A percentile compares a stretch with the other conserved stretches of the same genome.
Conservation (phyloP, 2,888 invertebrate genomes). For the Diplolepis rosae region DNA sequence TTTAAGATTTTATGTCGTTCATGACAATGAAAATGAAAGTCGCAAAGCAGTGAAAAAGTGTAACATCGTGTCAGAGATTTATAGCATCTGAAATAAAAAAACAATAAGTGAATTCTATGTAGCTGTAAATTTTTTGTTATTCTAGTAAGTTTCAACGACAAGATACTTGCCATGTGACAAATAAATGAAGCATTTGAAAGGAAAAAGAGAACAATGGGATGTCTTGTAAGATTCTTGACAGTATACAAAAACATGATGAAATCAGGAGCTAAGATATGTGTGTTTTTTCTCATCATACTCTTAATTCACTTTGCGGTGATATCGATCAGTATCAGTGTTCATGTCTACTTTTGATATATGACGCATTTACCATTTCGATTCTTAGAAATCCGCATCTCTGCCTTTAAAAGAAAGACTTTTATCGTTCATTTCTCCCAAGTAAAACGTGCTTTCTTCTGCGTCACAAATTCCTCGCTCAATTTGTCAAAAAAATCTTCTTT, state of each 20-base stretch:
- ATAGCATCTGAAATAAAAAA: neutral
- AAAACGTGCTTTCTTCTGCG: constrained; percentile 23
- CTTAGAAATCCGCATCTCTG: neutral
- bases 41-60: too few relatives aligned
- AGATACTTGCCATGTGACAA: neutral
- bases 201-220: constrained; percentile 7
- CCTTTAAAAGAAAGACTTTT: constrained; percentile 13
- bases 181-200: constrained; percentile 13
- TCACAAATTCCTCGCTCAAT: constrained; percentile 55
- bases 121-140: neutral
- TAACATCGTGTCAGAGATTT: too few relatives aligned
- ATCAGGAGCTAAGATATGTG: neutral
- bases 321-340: neutral
- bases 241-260: neutral
- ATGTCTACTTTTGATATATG: neutral
- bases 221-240: neutral
- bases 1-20: too few relatives aligned
- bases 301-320: neutral
- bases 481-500: constrained; percentile 56
- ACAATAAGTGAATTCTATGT: neutral
- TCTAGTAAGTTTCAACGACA: neutral
- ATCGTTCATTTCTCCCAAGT: constrained; percentile 5
- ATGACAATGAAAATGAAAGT: too few relatives aligned
- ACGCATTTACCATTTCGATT: neutral
- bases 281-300: neutral